Evolutionary conservation across 2,888 invertebrate genomes (phyloP).

Genomic region (Cacoxenus indagator): DNA sequence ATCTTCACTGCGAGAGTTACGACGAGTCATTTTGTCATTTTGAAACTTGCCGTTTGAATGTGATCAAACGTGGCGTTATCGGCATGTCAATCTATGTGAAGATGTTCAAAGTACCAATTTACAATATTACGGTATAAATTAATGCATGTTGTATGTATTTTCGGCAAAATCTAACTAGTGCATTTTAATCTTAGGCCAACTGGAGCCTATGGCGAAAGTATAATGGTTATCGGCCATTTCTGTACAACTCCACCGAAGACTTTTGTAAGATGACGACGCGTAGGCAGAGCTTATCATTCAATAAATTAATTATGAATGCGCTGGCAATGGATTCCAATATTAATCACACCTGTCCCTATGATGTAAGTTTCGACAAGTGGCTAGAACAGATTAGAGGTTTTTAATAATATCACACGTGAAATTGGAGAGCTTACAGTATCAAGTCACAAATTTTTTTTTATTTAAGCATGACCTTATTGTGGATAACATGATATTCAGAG

Average conservation of each 20-base stretch:
- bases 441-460: too few species aligned
- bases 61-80: background rate
- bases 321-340: background rate
- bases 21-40: background rate
- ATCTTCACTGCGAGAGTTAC: background rate
- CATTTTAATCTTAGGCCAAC: background rate
- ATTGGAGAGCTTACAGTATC: too few species aligned
- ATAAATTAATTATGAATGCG: background rate
- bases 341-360: background rate
- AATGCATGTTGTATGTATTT: background rate
- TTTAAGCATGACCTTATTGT: slow-evolving; percentile 26
- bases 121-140: background rate
- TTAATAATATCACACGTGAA: too few species aligned
- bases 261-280: background rate
- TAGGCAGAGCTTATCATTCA: background rate
- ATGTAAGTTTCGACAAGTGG: background rate
- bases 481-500: background rate
- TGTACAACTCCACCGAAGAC: background rate
- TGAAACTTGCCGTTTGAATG: background rate
- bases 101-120: background rate
- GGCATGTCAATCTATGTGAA: background rate
- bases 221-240: background rate
- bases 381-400: too few species aligned
- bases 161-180: background rate
- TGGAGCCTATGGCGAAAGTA: background rate